Evolutionary conservation across 1,140 invertebrate species (phyloP), one percentile per base, ranked within the genome.

Genomic region (Drosophila biarmipes): DNA sequence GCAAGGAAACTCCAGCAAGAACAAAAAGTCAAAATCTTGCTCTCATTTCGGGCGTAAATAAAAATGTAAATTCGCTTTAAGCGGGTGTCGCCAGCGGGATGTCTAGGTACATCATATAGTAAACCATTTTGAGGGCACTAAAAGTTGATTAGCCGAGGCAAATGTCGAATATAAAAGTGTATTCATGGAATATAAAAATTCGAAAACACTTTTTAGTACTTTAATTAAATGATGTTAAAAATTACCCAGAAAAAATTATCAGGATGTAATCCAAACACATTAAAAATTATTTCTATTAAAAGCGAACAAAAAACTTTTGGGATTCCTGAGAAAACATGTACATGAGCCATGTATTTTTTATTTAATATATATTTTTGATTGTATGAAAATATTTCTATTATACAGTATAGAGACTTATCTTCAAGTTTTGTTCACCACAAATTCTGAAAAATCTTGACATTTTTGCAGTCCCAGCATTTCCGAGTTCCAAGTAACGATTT

Each of bases 11-110:
- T 40, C 56, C 62, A 62, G 52, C 56, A 45, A 57, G 35, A 48
- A 63, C 52, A 40, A 63, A 58, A 48, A 54, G 31, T 52, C 52
- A 45, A 53, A 86, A 78, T 86, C 78, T 82, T 80, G 71, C 67
- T 77, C 78, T 76, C 74, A 82, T 87, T 87, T 86, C 62, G 58
- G 75, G 78, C 84, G 66, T 82, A 86, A 86, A 86, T 86, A 74
- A 82, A 86, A 87, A 86, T 87, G 82, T 68, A 82, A 86, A 86
- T 86, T 86, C 75, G 55, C 75, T 89, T 87, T 68, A 77, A 80
- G 77, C 51, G 55, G 61, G 24, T 61, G 51, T 14, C 37, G 58
- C 76, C 46, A 72, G 57, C 42, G 45, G 74, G 61, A 63, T 43
- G 45, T 49, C 35, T 38, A 19, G 10, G 31, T 15, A 31, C 10